Percentiles rank a stretch among this genome's conserved stretches.
These are phyloP conservation scores for Calephelis nemesis DNA, from an alignment of 1,140 invertebrate genomes.

Conservation along the genomic window DNA sequence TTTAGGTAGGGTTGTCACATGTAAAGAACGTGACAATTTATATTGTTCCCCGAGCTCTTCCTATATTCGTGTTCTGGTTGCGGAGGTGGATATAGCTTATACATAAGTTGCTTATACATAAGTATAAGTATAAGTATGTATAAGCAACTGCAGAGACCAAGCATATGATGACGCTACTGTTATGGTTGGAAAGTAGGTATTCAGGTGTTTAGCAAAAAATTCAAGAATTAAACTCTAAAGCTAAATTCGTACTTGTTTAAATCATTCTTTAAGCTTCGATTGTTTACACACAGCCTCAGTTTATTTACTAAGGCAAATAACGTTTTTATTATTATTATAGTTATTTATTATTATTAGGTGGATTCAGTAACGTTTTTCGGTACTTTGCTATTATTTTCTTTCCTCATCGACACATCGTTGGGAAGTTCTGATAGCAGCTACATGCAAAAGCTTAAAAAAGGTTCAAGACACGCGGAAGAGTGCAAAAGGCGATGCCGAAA, in stretches of 20 bases:
- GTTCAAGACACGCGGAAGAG: not conserved
- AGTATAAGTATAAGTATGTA: too few species aligned
- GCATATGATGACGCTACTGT: conserved; percentile 19
- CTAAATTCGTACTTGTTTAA: conserved; percentile 20
- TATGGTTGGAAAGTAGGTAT: conserved; percentile 14
- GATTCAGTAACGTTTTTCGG: not conserved
- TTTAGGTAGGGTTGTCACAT: too few species aligned
- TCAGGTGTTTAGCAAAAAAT: conserved; percentile 13
- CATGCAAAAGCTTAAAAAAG: too few species aligned
- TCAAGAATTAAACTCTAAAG: conserved; percentile 21
- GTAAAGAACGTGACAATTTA: too few species aligned
- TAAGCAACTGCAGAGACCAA: conserved; percentile 15
- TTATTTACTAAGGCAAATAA: not conserved
- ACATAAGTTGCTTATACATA: too few species aligned
- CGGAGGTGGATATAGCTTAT: too few species aligned
- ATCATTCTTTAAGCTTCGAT: conserved; percentile 18
- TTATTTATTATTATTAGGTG: not conserved
- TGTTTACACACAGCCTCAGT: conserved; percentile 8
- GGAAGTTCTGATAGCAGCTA: not conserved
- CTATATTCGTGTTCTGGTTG: too few species aligned
- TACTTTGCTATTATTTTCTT: not conserved
- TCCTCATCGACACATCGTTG: not conserved
- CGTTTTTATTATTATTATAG: too few species aligned
- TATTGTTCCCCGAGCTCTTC: too few species aligned
- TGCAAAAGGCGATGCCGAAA: conserved; percentile 7